Conservation (phyloP, 1,140 invertebrate genomes). For the Apis cerana region DNA sequence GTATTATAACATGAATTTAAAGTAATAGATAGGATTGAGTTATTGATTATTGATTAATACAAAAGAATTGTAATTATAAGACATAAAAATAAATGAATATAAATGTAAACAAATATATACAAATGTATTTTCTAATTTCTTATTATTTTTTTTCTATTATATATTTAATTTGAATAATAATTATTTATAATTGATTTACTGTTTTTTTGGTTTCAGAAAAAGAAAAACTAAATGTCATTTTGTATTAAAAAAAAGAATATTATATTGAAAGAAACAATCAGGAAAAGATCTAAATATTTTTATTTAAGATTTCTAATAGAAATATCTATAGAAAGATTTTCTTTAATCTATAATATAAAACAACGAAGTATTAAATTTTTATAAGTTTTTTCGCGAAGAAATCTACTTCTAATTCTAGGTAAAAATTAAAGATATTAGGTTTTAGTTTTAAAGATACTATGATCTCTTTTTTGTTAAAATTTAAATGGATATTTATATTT, state of each 20-base stretch:
- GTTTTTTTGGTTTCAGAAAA: too few relatives aligned
- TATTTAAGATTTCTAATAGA: too few relatives aligned
- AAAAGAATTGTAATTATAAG: not conserved
- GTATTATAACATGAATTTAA: slow-evolving; percentile 3
- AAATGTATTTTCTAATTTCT: not conserved
- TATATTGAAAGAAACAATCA: not conserved
- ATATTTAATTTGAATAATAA: not conserved
- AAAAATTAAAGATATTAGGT: not conserved
- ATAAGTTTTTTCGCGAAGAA: slow-evolving; percentile 2
- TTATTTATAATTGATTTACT: too few relatives aligned
- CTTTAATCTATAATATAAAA: not conserved
- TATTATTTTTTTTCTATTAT: not conserved
- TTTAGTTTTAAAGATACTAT: not conserved
- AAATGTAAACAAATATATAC: not conserved
- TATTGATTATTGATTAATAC: not conserved
- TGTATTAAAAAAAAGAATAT: not conserved
- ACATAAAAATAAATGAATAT: not conserved
- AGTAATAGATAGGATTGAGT: not conserved
- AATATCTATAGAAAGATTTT: too few relatives aligned
- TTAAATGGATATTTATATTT: not conserved
- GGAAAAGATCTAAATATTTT: not conserved
- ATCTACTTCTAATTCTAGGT: not conserved
- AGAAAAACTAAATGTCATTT: too few relatives aligned
- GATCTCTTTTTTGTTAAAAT: slow-evolving; percentile 27
- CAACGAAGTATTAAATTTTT: not conserved